Base-by-base conservation (phyloP, 2,113 vertebrate genomes). In the Tragelaphus scriptus region DNA sequence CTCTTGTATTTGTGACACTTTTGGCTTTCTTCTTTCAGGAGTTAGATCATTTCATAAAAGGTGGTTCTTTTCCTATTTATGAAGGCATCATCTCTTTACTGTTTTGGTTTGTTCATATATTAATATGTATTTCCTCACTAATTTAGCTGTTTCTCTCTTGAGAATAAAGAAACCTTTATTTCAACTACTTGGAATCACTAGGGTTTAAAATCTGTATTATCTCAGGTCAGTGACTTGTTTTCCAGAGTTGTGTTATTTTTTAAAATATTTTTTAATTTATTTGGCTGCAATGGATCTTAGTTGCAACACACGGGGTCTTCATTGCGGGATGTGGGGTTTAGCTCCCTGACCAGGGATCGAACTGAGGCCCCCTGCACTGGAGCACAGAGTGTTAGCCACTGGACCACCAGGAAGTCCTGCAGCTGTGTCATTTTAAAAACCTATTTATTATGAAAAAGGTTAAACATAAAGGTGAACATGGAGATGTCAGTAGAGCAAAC, bases 151-250 rank as follows among this genome's bases (percentile, higher is more conserved):
- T 44, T 77, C 68, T 84, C 63, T 82, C 32, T 81, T 55, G 23
- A 63, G 47, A 16, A n/a, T 56, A 47, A 86, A 87, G 91, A 88
- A 36, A 77, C n/a, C 71, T 88, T 80, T 53, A 32, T 49, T 80
- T 80, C 40, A 80, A 7, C 51, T 80, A 81, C 44, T 85, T 53
- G n/a, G 13, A 30, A 44, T 84, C 28, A 59, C 51, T 47, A 5
- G 6, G n/a, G 63, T 84, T 91, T 91, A 94, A 80, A 59, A 65
- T 59, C 56, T 68, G 14, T 65, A 30, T 91, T 19, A 88, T 88
- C 71, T 88, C 44, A 58, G 88, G 49, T 11, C 55, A 40, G 53
- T 56, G 47, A 40, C 30, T 82, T 63, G 75, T 61, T 90, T 55
- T 75, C 53, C 84, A 93, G 40, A 55, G n/a, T 80, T 65, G 40